A percentile compares a stretch with the other conserved stretches of the same genome.
Evolutionary conservation across 2,888 invertebrate genomes (phyloP).

Genomic region (Lissonota sp.): DNA sequence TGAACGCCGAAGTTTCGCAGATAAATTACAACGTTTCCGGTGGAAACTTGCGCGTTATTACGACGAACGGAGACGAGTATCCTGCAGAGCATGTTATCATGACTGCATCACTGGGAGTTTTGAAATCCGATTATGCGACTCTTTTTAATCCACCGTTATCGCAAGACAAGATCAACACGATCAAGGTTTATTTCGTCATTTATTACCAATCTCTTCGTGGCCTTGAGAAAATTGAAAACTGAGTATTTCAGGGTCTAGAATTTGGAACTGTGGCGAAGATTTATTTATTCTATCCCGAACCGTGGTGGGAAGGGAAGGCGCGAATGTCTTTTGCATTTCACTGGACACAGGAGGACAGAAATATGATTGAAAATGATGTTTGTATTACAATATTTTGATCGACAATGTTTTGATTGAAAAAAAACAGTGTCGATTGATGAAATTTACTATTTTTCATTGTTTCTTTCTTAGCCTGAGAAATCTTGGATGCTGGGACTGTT

Average conservation of each 20-base stretch:
- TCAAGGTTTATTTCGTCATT: conserved; percentile 78
- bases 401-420: neutral
- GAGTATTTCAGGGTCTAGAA: conserved; percentile 84
- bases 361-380: conserved; percentile 61
- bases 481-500: conserved; percentile 88
- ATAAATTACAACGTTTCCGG: conserved; percentile 71
- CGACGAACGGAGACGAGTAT: conserved; percentile 85
- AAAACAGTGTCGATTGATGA: neutral
- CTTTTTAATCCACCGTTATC: conserved; percentile 87
- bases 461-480: conserved; percentile 75
- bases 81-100: conserved; percentile 88
- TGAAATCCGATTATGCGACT: conserved; percentile 85
- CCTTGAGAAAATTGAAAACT: conserved; percentile 1
- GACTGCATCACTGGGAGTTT: conserved; percentile 89
- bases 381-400: neutral
- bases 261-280: conserved; percentile 90
- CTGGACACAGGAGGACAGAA: conserved; percentile 85
- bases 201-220: neutral
- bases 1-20: conserved; percentile 73
- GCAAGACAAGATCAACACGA: conserved; percentile 85
- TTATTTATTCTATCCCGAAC: conserved; percentile 86
- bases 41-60: conserved; percentile 67
- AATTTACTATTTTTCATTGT: conserved; percentile 7
- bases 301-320: conserved; percentile 86
- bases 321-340: conserved; percentile 84